Evolutionary conservation across 2,113 vertebrate species (phyloP), one percentile per base, ranked within the genome.

Genomic region (Polypterus bichir): DNA sequence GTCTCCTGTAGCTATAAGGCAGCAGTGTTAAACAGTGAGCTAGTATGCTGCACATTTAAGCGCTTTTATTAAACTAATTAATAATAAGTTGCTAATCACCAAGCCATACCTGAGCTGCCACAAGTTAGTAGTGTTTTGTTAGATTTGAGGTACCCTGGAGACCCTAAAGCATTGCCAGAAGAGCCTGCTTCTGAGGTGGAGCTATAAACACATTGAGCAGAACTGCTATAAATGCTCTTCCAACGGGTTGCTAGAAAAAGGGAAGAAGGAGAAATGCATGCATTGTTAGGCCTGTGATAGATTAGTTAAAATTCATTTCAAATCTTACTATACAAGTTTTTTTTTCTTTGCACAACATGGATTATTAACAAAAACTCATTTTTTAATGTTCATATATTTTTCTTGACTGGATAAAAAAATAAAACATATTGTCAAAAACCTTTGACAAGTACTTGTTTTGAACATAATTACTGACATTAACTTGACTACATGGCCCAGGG

Each of bases 121-220:
- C 90, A 91, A 79, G 92, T 92, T 94, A 94, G 91, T 93, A 94
- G 86, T 78, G 90, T 78, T 93, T 93, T 94, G 89, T 92, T 93
- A 94, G 92, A 90, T 93, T 93, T 94, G 86, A 89, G 88, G 83
- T 92, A 90, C 89, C 90, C 91, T 67, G 92, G 88, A 80, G 90
- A 91, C 75, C 88, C 88, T 83, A 87, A 79, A 74, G 88, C 84
- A 68, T 87, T 86, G 79, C 85, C 81, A 73, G 82, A 82, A 60
- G 76, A 82, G 80, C 83, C 80, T 72, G 84, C 64, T 69, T 92
- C 91, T 65, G 78, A 70, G 64, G 80, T 85, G 76, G 67, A 70
- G 61, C 75, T 75, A 65, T 81, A 73, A n/a, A 52, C 59, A 72
- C 71, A 79, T 65, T 77, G 76, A 68, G 76, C 75, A 44, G 92